phyloP scores from a whole-genome alignment of 2,113 vertebrate genomes.

The Sorex araneus region DNA sequence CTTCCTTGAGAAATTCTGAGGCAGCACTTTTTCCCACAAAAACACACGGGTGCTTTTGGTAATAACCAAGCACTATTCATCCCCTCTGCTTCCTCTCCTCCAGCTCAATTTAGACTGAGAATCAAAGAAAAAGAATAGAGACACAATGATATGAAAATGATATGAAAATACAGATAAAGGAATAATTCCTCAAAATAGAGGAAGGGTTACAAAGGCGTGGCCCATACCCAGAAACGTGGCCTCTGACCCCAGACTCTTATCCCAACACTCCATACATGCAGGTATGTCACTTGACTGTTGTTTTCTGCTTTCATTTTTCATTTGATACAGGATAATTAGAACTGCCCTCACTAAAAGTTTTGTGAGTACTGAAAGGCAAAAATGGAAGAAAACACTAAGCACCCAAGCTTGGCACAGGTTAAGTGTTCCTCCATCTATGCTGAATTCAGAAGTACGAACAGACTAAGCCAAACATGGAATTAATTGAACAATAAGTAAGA shows the following conservation, averaged over 20 bases:
- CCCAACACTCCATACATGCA: background rate
- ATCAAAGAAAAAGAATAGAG: background rate
- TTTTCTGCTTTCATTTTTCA: background rate
- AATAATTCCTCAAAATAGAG: background rate
- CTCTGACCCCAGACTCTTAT: background rate
- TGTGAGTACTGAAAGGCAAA: background rate
- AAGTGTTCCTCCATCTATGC: background rate
- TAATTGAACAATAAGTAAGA: background rate
- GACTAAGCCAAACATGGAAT: background rate
- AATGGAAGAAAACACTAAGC: background rate
- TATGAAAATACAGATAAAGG: background rate
- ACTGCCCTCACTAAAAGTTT: background rate
- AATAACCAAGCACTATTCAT: background rate
- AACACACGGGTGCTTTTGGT: slow-evolving; percentile 17
- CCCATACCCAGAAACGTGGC: background rate
- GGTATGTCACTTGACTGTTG: background rate
- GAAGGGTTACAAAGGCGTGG: background rate
- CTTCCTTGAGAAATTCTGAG: slow-evolving; percentile 45
- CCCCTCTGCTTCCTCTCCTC: background rate
- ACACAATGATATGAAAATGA: background rate
- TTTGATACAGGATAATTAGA: background rate
- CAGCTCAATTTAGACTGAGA: background rate
- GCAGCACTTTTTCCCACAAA: background rate
- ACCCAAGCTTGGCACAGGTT: background rate
- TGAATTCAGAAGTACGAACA: background rate